Percentiles rank a stretch among this genome's conserved stretches.
These are phyloP conservation scores for Ondatra zibethicus DNA, from an alignment of 2,113 vertebrate genomes.

Conservation along the genomic window DNA sequence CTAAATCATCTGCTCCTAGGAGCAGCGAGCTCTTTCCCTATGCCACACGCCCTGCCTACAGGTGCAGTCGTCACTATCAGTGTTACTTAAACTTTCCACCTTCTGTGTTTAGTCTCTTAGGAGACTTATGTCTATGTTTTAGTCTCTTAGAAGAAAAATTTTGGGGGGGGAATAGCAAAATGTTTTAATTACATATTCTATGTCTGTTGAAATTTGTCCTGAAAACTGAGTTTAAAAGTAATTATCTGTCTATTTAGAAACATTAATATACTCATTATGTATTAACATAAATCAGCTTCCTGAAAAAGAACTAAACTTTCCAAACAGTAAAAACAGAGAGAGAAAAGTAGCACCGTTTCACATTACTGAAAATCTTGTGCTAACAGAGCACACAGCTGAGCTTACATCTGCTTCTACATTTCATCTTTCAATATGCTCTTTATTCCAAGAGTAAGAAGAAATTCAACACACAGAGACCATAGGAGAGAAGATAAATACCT, in stretches of 20 bases:
- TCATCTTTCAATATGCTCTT: background rate
- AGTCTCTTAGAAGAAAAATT: background rate
- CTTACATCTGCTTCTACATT: background rate
- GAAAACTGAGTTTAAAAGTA: constrained; percentile 5
- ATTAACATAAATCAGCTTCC: background rate
- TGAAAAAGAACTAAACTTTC: background rate
- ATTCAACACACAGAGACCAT: background rate
- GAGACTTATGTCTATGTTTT: background rate
- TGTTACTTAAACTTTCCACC: background rate
- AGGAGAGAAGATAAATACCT: background rate
- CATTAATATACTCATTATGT: background rate
- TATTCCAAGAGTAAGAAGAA: background rate
- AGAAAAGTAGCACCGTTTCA: background rate
- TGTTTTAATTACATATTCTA: background rate
- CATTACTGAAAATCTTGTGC: background rate
- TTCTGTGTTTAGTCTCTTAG: background rate
- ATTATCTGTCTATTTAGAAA: constrained; percentile 1
- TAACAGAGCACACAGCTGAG: background rate
- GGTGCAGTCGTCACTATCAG: background rate
- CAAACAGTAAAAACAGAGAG: background rate
- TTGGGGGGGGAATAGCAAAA: background rate
- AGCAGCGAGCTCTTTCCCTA: background rate
- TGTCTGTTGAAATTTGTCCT: background rate
- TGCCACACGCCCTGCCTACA: accelerated
- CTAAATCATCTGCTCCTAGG: background rate